A percentile compares a stretch with the other conserved stretches of the same genome.
These are phyloP conservation scores for Drosophila koepferae DNA, from an alignment of 2,888 invertebrate species.

Conservation along the genomic window DNA sequence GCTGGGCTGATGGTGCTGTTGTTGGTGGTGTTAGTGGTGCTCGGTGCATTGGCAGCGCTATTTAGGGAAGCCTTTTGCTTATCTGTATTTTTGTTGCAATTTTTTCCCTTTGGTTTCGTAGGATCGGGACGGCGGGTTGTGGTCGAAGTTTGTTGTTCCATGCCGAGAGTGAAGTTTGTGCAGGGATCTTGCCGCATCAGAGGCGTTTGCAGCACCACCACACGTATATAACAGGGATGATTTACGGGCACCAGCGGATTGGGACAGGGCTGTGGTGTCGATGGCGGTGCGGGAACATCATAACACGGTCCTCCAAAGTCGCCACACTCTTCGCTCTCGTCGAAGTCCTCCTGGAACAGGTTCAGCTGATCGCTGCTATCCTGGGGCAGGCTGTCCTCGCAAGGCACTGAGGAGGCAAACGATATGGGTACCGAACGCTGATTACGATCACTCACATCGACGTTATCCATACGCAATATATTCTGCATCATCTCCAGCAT, in stretches of 20 bases:
- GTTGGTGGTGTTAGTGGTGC: background rate
- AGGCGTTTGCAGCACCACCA: slow-evolving; percentile 56
- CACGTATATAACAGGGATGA: slow-evolving; percentile 64
- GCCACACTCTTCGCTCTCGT: slow-evolving; percentile 56
- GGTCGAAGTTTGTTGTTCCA: background rate
- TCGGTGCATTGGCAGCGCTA: background rate
- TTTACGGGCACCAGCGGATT: slow-evolving; percentile 38
- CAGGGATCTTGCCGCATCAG: slow-evolving; percentile 60
- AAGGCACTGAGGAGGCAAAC: slow-evolving; percentile 55
- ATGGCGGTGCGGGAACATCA: background rate
- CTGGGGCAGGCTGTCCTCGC: slow-evolving; percentile 61
- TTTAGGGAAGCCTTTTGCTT: background rate
- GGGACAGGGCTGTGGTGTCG: slow-evolving; percentile 31
- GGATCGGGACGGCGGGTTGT: slow-evolving; percentile 1
- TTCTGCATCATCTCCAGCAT: slow-evolving; percentile 65
- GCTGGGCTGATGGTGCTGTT: slow-evolving; percentile 15
- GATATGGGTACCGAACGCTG: slow-evolving; percentile 33
- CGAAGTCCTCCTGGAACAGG: slow-evolving; percentile 44
- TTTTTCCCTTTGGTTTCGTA: slow-evolving; percentile 21
- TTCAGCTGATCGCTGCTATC: slow-evolving; percentile 43
- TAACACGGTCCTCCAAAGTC: slow-evolving; percentile 44
- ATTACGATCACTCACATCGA: slow-evolving; percentile 32
- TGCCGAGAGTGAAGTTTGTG: slow-evolving; percentile 49
- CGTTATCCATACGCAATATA: slow-evolving; percentile 44
- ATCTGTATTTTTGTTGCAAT: slow-evolving; percentile 36